Conservation (phyloP, 2,113 vertebrate species). For the Petromus typicus region DNA sequence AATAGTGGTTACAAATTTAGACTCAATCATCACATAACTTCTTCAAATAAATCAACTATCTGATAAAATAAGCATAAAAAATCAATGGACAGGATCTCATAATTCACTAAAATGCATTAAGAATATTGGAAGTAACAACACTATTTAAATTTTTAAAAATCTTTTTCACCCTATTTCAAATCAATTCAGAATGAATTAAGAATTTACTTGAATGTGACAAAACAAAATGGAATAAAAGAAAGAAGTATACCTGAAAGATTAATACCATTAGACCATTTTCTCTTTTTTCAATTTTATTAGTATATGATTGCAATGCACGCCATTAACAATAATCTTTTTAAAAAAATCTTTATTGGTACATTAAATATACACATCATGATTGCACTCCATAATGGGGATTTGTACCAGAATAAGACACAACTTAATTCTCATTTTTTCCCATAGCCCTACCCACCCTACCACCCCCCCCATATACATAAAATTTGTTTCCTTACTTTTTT, state of each 20-base stretch:
- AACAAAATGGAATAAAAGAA: neutral
- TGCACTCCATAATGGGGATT: too few relatives aligned
- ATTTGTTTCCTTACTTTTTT: too few relatives aligned
- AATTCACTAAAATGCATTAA: constrained; percentile 6
- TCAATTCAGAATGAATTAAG: neutral
- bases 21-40: neutral
- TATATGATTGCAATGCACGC: neutral
- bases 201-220: neutral
- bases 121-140: neutral
- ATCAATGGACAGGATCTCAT: neutral
- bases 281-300: neutral
- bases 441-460: too few relatives aligned
- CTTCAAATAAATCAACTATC: neutral
- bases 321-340: neutral
- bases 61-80: neutral
- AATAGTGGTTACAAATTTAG: neutral
- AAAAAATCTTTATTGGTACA: too few relatives aligned
- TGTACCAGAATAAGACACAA: too few relatives aligned
- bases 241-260: neutral
- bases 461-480: too few relatives aligned
- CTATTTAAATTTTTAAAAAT: neutral
- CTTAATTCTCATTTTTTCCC: too few relatives aligned
- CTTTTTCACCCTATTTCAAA: constrained; percentile 4
- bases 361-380: too few relatives aligned
- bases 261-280: neutral